These are phyloP conservation scores for Orchesella cincta DNA, from an alignment of 1,140 invertebrate species.

Conservation along the genomic window DNA sequence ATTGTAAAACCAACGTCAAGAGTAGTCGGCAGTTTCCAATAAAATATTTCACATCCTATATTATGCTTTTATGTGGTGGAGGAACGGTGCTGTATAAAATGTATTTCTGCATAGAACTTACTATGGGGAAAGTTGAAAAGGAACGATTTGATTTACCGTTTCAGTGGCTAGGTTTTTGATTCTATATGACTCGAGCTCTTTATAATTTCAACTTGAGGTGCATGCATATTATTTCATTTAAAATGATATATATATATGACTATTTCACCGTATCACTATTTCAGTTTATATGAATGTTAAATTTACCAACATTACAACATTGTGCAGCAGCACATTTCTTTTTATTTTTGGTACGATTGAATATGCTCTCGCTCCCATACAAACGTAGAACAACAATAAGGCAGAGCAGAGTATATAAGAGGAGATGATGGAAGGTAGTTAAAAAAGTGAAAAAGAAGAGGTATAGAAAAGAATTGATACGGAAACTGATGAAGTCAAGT, in stretches of 20 bases:
- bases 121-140: not conserved
- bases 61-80: too few relatives aligned
- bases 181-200: too few relatives aligned
- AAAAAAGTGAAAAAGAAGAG: not conserved
- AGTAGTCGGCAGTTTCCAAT: too few relatives aligned
- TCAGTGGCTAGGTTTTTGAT: not conserved
- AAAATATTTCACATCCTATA: too few relatives aligned
- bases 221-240: too few relatives aligned
- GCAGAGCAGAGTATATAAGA: not conserved
- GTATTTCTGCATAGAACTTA: too few relatives aligned
- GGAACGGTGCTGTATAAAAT: too few relatives aligned
- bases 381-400: not conserved
- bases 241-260: too few relatives aligned
- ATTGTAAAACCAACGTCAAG: too few relatives aligned
- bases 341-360: not conserved
- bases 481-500: slow-evolving; percentile 18
- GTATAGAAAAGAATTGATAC: slow-evolving; percentile 24
- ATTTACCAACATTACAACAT: not conserved
- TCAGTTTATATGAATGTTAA: not conserved
- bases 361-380: not conserved
- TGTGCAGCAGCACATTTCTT: not conserved
- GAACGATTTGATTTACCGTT: not conserved
- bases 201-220: too few relatives aligned
- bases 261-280: too few relatives aligned
- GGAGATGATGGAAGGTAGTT: not conserved